phyloP scores from a whole-genome alignment of 2,888 invertebrate genomes.

The Carterocephalus palaemon region DNA sequence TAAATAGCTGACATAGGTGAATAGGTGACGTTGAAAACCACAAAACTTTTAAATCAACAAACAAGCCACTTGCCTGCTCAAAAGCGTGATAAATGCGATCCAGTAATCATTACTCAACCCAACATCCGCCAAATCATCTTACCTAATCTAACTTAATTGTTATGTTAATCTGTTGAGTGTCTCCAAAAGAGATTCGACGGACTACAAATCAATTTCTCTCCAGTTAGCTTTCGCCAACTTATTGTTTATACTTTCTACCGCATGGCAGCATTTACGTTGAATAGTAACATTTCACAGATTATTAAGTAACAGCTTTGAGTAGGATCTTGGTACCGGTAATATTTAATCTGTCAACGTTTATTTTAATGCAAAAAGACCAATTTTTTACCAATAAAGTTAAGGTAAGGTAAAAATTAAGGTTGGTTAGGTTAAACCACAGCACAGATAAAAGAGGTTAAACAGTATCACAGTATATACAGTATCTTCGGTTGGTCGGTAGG shows the following conservation, averaged over 20 bases:
- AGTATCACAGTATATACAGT: too few species aligned
- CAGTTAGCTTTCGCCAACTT: slow-evolving; percentile 70
- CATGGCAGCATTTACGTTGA: slow-evolving; percentile 57
- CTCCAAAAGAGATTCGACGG: slow-evolving; percentile 64
- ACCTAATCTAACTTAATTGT: slow-evolving; percentile 70
- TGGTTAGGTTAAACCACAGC: too few species aligned
- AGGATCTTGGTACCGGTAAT: slow-evolving; percentile 9
- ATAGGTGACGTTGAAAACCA: not conserved
- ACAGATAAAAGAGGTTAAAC: too few species aligned
- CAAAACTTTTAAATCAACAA: slow-evolving; percentile 9
- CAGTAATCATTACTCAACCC: slow-evolving; percentile 42
- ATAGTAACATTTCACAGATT: slow-evolving; percentile 63
- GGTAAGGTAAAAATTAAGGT: too few species aligned
- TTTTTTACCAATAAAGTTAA: too few species aligned
- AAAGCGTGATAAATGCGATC: slow-evolving; percentile 17
- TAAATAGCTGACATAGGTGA: too few species aligned
- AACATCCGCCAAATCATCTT: slow-evolving; percentile 49
- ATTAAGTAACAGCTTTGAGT: slow-evolving; percentile 59
- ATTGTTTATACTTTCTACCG: slow-evolving; percentile 78
- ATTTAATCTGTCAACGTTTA: slow-evolving; percentile 5
- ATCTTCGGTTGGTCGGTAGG: too few species aligned
- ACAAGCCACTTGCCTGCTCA: slow-evolving; percentile 5
- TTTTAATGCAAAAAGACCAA: too few species aligned
- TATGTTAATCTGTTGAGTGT: slow-evolving; percentile 72
- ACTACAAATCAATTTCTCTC: slow-evolving; percentile 76